Conservation (phyloP, 1,140 invertebrate species). For the Holcopasites calliopsidis region DNA sequence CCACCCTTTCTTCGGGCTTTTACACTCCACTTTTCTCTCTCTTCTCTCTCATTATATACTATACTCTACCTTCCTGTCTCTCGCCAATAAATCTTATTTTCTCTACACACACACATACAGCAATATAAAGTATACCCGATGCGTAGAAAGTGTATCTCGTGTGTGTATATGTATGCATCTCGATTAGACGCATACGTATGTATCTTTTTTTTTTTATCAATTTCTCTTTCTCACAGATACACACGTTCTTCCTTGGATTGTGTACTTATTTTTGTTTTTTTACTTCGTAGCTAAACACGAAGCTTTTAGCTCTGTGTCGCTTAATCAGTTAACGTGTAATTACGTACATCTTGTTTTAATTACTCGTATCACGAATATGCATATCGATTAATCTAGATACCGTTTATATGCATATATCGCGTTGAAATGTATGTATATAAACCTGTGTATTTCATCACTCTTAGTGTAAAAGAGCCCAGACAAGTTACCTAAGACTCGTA, state of each 20-base stretch:
- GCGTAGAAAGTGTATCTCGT: constrained; percentile 22
- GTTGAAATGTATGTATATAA: constrained; percentile 43
- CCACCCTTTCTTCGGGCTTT: neutral
- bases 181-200: constrained; percentile 28
- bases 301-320: constrained; percentile 77
- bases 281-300: constrained; percentile 68
- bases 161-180: constrained; percentile 32
- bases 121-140: neutral
- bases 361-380: constrained; percentile 18
- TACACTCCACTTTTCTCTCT: constrained; percentile 29
- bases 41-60: constrained; percentile 12
- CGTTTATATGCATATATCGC: constrained; percentile 34
- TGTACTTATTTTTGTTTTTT: constrained; percentile 49
- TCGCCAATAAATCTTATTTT: neutral
- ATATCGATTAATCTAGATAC: constrained; percentile 2
- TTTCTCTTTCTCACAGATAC: constrained; percentile 47
- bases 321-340: constrained; percentile 71
- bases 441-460: constrained; percentile 27
- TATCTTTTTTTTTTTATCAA: constrained; percentile 2
- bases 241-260: constrained; percentile 47
- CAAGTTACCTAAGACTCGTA: constrained; percentile 60
- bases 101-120: neutral
- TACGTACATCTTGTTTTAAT: constrained; percentile 34
- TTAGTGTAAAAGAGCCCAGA: constrained; percentile 62
- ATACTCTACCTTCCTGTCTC: neutral